Conservation (phyloP, 2,797 vertebrate genomes). For the Lagorchestes hirsutus region DNA sequence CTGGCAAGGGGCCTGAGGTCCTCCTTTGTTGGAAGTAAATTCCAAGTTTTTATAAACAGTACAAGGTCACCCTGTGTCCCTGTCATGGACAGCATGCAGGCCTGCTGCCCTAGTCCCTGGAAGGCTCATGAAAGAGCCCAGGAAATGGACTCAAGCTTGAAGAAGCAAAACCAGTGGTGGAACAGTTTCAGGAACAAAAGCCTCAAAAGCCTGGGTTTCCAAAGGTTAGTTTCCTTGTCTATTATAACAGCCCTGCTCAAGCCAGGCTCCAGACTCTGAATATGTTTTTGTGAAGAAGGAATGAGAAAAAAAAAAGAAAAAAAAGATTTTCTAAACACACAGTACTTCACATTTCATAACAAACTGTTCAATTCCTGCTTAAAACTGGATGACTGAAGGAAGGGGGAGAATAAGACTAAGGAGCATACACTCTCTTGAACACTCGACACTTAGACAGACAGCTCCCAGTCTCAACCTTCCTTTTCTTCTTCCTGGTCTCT, state of each 20-base stretch:
- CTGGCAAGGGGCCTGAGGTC: neutral
- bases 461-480: neutral
- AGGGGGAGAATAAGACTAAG: neutral
- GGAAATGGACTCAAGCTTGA: neutral
- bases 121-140: neutral
- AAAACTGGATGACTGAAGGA: constrained; percentile 41
- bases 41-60: neutral
- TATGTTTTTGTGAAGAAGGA: neutral
- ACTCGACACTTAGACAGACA: neutral
- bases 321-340: constrained; percentile 70
- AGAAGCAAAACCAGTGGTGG: neutral
- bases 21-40: neutral
- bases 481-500: constrained; percentile 40
- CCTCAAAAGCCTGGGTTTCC: constrained; percentile 12
- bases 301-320: constrained; percentile 69
- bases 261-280: constrained; percentile 60
- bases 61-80: neutral
- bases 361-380: constrained; percentile 74
- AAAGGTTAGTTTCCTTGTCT: constrained; percentile 48
- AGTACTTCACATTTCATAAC: constrained; percentile 66
- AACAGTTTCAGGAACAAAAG: neutral
- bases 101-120: neutral
- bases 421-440: neutral
- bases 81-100: neutral
- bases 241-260: constrained; percentile 46